phyloP scores from a whole-genome alignment of 2,113 vertebrate genomes.

The Canis aureus region DNA sequence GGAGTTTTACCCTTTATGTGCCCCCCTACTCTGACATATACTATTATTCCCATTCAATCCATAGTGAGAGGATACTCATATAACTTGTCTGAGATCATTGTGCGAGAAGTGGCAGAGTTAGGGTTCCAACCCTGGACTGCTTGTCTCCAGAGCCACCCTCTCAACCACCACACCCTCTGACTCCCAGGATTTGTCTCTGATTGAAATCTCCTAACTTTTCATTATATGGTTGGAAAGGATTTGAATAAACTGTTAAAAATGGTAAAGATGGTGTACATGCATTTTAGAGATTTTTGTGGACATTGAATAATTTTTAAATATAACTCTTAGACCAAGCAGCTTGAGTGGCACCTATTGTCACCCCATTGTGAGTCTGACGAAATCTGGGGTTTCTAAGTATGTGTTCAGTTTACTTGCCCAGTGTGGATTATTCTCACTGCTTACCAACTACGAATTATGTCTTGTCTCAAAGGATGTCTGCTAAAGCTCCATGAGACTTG shows the following conservation, averaged over 20 bases:
- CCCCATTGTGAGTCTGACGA: slow-evolving; percentile 4
- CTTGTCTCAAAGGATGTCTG: neutral
- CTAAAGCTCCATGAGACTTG: slow-evolving; percentile 12
- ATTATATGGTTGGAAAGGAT: slow-evolving; percentile 57
- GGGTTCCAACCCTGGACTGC: slow-evolving; percentile 21
- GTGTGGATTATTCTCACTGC: neutral
- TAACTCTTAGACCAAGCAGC: slow-evolving; percentile 24
- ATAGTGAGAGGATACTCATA: neutral
- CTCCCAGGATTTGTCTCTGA: slow-evolving; percentile 54
- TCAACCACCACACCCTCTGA: slow-evolving; percentile 18
- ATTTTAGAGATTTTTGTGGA: slow-evolving; percentile 76
- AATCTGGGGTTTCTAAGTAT: neutral
- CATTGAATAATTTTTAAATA: slow-evolving; percentile 57
- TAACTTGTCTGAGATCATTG: neutral
- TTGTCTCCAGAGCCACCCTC: slow-evolving; percentile 19
- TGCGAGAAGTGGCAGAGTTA: neutral
- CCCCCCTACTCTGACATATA: neutral
- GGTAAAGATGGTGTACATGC: slow-evolving; percentile 52
- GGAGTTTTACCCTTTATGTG: neutral
- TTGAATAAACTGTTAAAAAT: slow-evolving; percentile 64
- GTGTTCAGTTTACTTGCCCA: slow-evolving; percentile 4
- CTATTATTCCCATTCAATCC: neutral
- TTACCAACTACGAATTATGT: neutral
- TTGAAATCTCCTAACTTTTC: slow-evolving; percentile 66
- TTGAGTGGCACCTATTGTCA: slow-evolving; percentile 29